These are phyloP conservation scores for Perca fluviatilis DNA, from an alignment of 2,113 vertebrate genomes.

Conservation along the genomic window DNA sequence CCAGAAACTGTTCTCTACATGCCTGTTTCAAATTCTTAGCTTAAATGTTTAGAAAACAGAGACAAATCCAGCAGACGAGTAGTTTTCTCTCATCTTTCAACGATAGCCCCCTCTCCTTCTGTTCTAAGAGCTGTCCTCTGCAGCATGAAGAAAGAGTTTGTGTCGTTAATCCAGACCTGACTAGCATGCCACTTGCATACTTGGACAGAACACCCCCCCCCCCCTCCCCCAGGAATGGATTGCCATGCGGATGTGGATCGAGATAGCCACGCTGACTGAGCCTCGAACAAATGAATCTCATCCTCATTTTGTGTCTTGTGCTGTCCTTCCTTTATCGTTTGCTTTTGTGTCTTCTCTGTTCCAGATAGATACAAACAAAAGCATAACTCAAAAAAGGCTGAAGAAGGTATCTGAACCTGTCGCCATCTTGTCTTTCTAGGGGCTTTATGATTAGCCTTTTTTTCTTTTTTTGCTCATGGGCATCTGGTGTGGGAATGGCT, in stretches of 20 bases:
- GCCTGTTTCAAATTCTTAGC: not conserved
- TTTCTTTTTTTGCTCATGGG: conserved; percentile 12
- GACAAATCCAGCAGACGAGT: not conserved
- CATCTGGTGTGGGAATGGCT: conserved; percentile 56
- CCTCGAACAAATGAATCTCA: conserved; percentile 63
- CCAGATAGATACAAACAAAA: conserved; percentile 96
- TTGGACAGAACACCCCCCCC: conserved; percentile 22
- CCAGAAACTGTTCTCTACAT: not conserved
- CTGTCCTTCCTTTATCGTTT: conserved; percentile 77
- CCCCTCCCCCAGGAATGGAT: conserved; percentile 42
- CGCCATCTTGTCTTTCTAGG: conserved; percentile 71
- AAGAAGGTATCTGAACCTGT: conserved; percentile 88
- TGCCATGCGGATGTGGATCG: conserved; percentile 38
- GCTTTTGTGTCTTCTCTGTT: conserved; percentile 88
- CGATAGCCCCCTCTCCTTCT: conserved; percentile 32
- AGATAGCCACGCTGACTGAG: conserved; percentile 27
- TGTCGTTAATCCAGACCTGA: conserved; percentile 66
- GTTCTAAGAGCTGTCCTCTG: conserved; percentile 51
- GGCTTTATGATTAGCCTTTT: conserved; percentile 52
- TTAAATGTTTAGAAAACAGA: not conserved
- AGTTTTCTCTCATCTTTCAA: conserved; percentile 28
- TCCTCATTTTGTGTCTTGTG: conserved; percentile 74
- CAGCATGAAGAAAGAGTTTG: conserved; percentile 72
- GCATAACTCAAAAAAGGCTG: conserved; percentile 91
- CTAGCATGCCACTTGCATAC: conserved; percentile 72